Evolutionary conservation across 2,113 vertebrate genomes (phyloP), one percentile per base, ranked within the genome.

Genomic region (Cygnus buccinator): DNA sequence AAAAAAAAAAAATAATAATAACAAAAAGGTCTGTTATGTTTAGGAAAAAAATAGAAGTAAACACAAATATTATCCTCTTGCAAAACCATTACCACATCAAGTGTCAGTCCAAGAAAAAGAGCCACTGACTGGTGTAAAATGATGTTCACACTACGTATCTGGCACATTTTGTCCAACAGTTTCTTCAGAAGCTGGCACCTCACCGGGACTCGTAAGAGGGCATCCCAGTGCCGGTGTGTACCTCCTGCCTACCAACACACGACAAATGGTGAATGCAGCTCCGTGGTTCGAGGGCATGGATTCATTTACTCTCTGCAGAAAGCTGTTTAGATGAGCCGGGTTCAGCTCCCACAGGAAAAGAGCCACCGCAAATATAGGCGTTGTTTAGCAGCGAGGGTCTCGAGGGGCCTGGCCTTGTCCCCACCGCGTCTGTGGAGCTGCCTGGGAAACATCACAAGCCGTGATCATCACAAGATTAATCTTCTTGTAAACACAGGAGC

Each of bases 331-430:
- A 44, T 0, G 2, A 68, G 37, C 39, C 65, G 22, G 9, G 59
- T 73, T 84, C 21, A 41, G 55, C 25, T 71, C 52, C 78, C 35
- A 70, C 41, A 75, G 75, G 75, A 57, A 50, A 74, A 55, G 43
- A 87, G 26, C 55, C 52, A 5, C 44, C 52, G 57, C 43, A 61
- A 46, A 43, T 6, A 22, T 0, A 0, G 83, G 57, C 0, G 0
- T 21, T 85, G 58, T 88, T 94, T 62, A 39, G 57, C 46, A 43
- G 29, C 0, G 0, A 57, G 10, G 37, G 23, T 72, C 65, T 71
- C 26, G 1, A 52, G 90, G 13, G 46, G 20, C 46, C 44, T 70
- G 18, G 77, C 29, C 48, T 85, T 76, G 83, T 58, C 72, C 79
- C 61, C 11, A 15, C 15, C 54, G 41, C 0, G 0, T 77, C 79